phyloP scores from a whole-genome alignment of 2,113 vertebrate genomes.

The Calypte anna region DNA sequence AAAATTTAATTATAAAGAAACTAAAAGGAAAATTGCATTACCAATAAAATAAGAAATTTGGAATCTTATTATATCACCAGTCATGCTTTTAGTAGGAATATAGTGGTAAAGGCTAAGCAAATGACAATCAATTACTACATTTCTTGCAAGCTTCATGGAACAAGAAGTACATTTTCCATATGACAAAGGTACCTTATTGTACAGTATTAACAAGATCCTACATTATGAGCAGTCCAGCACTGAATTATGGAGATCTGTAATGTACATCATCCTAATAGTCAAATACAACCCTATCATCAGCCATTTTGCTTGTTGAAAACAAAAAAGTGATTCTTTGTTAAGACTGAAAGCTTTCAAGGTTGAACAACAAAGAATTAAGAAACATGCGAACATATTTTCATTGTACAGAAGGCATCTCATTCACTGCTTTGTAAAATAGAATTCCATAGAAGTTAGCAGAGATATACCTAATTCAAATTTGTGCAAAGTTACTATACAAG shows the following conservation, averaged over 20 bases:
- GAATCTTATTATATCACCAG: neutral
- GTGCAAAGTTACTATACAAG: neutral
- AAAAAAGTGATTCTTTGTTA: neutral
- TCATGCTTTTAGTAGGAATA: neutral
- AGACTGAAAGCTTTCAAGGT: neutral
- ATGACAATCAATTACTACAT: neutral
- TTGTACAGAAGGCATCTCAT: neutral
- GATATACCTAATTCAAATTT: neutral
- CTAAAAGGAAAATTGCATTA: neutral
- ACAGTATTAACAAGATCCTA: neutral
- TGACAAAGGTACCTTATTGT: neutral
- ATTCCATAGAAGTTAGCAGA: neutral
- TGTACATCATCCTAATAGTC: neutral
- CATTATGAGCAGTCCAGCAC: neutral
- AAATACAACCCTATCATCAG: neutral
- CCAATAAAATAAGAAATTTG: neutral
- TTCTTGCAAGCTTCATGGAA: neutral
- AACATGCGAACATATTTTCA: neutral
- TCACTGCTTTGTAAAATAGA: neutral
- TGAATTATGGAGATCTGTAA: neutral
- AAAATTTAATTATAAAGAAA: neutral
- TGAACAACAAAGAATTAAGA: neutral
- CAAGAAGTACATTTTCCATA: neutral
- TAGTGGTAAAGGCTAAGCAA: neutral
- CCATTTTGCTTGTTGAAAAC: neutral